Conservation (phyloP, 2,113 vertebrate genomes). For the Eonycteris spelaea region DNA sequence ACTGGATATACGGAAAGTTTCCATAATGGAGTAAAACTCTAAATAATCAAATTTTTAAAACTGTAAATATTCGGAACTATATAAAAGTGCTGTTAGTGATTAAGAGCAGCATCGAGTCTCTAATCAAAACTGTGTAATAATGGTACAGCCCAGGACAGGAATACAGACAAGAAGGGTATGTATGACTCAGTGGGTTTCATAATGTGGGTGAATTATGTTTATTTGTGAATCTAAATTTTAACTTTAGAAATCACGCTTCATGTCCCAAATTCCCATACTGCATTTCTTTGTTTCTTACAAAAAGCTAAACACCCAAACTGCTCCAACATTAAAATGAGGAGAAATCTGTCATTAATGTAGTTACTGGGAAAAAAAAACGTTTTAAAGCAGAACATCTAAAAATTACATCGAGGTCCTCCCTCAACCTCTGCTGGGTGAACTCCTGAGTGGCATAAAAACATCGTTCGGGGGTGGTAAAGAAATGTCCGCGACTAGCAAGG, state of each 20-base stretch:
- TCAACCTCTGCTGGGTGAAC: background rate
- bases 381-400: background rate
- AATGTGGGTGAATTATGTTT: background rate
- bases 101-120: background rate
- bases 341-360: background rate
- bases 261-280: background rate
- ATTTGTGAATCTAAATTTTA: background rate
- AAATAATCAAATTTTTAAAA: background rate
- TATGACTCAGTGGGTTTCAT: background rate
- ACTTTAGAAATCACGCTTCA: background rate
- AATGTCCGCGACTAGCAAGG: background rate
- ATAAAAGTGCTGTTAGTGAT: background rate
- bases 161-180: background rate
- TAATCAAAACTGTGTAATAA: background rate
- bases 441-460: background rate
- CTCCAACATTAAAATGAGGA: background rate
- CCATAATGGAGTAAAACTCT: background rate
- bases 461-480: background rate
- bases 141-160: background rate
- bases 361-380: background rate
- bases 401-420: background rate
- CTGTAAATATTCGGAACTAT: background rate
- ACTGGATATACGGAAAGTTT: background rate
- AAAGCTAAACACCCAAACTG: background rate
- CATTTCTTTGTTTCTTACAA: background rate